A percentile compares a stretch with the other conserved stretches of the same genome.
Conservation (phyloP, 2,888 invertebrate genomes). For the Liopterus haemorrhoidalis region DNA sequence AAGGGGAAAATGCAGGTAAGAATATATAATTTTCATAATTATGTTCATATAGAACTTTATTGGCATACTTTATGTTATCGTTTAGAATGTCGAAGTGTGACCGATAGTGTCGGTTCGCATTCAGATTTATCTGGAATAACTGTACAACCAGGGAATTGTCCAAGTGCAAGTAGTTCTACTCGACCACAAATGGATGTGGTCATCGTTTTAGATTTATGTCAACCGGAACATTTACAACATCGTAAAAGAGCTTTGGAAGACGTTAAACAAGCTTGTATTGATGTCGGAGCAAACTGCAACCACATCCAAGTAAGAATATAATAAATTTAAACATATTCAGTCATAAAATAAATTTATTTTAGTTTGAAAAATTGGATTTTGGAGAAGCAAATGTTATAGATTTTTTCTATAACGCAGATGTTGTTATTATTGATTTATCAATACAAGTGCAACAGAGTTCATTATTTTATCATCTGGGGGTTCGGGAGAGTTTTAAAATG, state of each 20-base stretch:
- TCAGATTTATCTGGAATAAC: constrained; percentile 55
- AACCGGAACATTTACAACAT: constrained; percentile 65
- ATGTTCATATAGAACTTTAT: background rate
- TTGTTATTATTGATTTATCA: constrained; percentile 91
- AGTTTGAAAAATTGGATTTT: constrained; percentile 97
- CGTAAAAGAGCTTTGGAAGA: constrained; percentile 80
- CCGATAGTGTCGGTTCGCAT: constrained; percentile 58
- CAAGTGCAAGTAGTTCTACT: constrained; percentile 38
- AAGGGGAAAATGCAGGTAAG: constrained; percentile 19
- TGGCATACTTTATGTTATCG: background rate
- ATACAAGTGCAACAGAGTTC: constrained; percentile 88
- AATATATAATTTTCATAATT: background rate
- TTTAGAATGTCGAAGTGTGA: constrained; percentile 46
- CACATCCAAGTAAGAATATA: constrained; percentile 66
- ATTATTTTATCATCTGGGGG: constrained; percentile 92
- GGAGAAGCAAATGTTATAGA: constrained; percentile 93
- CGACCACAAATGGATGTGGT: constrained; percentile 80
- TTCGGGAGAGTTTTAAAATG: constrained; percentile 96
- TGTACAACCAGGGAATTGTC: constrained; percentile 39
- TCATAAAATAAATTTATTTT: constrained; percentile 39
- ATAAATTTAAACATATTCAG: constrained; percentile 15
- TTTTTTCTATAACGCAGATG: constrained; percentile 97
- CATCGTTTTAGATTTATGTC: constrained; percentile 73
- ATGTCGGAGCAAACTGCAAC: constrained; percentile 74
- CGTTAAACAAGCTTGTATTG: constrained; percentile 70